A percentile compares a stretch with the other conserved stretches of the same genome.
phyloP scores from a whole-genome alignment of 2,888 invertebrate species.

The Euspilapteryx auroguttella region DNA sequence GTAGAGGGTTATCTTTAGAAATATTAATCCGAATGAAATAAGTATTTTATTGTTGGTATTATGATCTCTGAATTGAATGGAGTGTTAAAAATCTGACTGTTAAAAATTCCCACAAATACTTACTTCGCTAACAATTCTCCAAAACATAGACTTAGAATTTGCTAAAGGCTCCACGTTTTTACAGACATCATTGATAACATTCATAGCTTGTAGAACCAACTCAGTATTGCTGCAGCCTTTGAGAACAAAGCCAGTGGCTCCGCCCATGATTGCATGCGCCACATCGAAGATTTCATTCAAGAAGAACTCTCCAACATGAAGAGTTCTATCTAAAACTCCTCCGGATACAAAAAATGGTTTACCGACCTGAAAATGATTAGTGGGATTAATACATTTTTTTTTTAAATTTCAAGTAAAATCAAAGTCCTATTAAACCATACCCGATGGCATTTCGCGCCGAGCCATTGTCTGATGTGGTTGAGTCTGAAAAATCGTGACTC shows the following conservation, averaged over 20 bases:
- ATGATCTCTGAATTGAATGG: no score
- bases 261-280: conserved; percentile 27
- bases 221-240: conserved; percentile 14
- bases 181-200: conserved; percentile 22
- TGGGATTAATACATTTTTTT: no score
- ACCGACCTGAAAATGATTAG: conserved; percentile 24
- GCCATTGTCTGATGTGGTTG: conserved; percentile 10
- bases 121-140: no score
- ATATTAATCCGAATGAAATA: no score
- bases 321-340: conserved; percentile 16
- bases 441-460: conserved; percentile 28
- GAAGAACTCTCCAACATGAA: conserved; percentile 15
- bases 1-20: no score
- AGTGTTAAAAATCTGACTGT: no score
- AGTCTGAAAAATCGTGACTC: conserved; percentile 11
- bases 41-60: no score
- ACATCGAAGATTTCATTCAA: conserved; percentile 23
- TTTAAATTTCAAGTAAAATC: no score
- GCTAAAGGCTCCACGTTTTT: no score
- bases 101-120: no score
- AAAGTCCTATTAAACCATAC: no score
- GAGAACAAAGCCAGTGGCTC: conserved; percentile 29
- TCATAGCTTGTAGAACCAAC: conserved; percentile 14
- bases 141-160: no score
- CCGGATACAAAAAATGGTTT: conserved; percentile 34